These are phyloP conservation scores for Drosophila paracracens DNA, from an alignment of 2,888 invertebrate genomes.

Conservation along the genomic window DNA sequence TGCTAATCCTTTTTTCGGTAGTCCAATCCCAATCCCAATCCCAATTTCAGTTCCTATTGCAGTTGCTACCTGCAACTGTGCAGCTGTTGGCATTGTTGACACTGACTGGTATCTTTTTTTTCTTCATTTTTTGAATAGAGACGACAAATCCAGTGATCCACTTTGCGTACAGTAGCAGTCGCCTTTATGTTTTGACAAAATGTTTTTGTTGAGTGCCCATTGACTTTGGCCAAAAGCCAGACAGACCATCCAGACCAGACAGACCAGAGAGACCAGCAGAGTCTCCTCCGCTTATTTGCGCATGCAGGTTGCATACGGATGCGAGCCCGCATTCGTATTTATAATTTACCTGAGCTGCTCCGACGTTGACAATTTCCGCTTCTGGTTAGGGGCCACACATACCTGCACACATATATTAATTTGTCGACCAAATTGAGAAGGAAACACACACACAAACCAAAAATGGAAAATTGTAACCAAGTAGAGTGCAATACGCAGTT, in stretches of 20 bases:
- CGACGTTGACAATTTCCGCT: constrained; percentile 71
- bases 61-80: constrained; percentile 45
- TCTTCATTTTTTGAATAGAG: constrained; percentile 4
- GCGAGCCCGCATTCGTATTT: constrained; percentile 36
- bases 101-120: constrained; percentile 30
- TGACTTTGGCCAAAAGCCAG: constrained; percentile 56
- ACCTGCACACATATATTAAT: constrained; percentile 71
- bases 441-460: constrained; percentile 13
- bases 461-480: constrained; percentile 39
- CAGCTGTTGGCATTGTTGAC: constrained; percentile 63
- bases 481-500: constrained; percentile 62
- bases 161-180: constrained; percentile 74
- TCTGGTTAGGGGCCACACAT: constrained; percentile 28
- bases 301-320: constrained; percentile 48
- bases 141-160: constrained; percentile 72
- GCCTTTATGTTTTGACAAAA: constrained; percentile 76
- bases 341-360: constrained; percentile 61
- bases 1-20: constrained; percentile 73
- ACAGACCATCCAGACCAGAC: not conserved
- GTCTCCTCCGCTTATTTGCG: constrained; percentile 22
- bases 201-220: constrained; percentile 78
- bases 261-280: constrained; percentile 10
- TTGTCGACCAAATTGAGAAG: constrained; percentile 61
- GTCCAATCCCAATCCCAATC: constrained; percentile 29
- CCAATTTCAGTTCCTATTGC: not conserved